Evolutionary conservation across 2,113 vertebrate genomes (phyloP).

Genomic region (Seriola aureovittata): DNA sequence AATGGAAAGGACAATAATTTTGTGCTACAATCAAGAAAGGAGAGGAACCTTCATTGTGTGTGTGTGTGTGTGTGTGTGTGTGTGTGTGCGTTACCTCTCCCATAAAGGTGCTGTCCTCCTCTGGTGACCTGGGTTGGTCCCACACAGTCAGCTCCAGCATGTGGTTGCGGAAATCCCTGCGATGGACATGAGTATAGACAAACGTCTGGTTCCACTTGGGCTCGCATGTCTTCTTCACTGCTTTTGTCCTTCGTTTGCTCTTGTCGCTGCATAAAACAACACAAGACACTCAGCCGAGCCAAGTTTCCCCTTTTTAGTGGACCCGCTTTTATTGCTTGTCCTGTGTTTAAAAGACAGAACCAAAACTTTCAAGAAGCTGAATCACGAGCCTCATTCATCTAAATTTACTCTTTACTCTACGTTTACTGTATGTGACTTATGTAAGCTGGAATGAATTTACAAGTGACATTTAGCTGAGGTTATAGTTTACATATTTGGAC

Average conservation of each 20-base stretch:
- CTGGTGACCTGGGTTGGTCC: slow-evolving; percentile 96
- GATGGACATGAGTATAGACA: slow-evolving; percentile 96
- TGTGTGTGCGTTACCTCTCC: slow-evolving; percentile 89
- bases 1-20: not conserved
- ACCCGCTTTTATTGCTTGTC: not conserved
- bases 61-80: not conserved
- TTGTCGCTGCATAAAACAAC: slow-evolving; percentile 89
- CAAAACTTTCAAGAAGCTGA: not conserved
- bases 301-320: not conserved
- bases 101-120: slow-evolving; percentile 96
- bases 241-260: slow-evolving; percentile 98
- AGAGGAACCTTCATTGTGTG: no score
- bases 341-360: not conserved
- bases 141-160: slow-evolving; percentile 98
- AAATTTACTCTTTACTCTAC: not conserved
- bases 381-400: not conserved
- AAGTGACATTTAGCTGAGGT: not conserved
- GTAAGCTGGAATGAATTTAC: not conserved
- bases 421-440: not conserved
- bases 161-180: slow-evolving; percentile 97
- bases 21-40: not conserved
- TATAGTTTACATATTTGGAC: not conserved
- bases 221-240: slow-evolving; percentile 95
- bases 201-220: slow-evolving; percentile 99
- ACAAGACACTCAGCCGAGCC: not conserved